Evolutionary conservation across 2,888 invertebrate species (phyloP), one percentile per base, ranked within the genome.

Genomic region (Agrenia bidenticulata): DNA sequence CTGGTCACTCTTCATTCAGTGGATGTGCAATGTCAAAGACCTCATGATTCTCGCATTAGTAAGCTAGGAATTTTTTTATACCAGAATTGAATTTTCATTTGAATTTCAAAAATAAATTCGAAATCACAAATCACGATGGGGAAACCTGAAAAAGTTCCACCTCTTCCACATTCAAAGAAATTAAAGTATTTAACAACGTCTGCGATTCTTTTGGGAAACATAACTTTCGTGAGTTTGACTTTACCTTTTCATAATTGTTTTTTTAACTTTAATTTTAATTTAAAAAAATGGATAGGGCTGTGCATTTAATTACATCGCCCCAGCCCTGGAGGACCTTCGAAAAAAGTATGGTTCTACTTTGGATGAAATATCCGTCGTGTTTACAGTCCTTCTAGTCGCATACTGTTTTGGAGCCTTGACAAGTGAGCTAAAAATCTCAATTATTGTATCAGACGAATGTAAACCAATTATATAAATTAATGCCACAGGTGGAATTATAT

Each of bases 201-300:
- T 11, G 64, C 59, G 1, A 67, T 67, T 7, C 63, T 67, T 51
- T 62, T 45, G 19, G 64, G 61, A 49, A 64, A 64, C 27, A 50
- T 64, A 2, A 32, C 61, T n/a, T 67, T 64, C 26, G 67, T 67
- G 60, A 5, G 15, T 45, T 45, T 45, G 5, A 45, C 5, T 19
- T 32, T n/a, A n/a, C n/a, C n/a, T n/a, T n/a, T n/a, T n/a, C n/a
- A n/a, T n/a, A 17, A 45, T 45, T 45, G n/a, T 45, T 45, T 17
- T 11, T 45, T 45, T 21, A n/a, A n/a, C n/a, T n/a, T n/a, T n/a
- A n/a, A n/a, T n/a, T n/a, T n/a, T n/a, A n/a, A n/a, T n/a, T n/a
- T n/a, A n/a, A n/a, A n/a, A n/a, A n/a, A n/a, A n/a, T n/a, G n/a
- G n/a, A n/a, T 15, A 51, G 51, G 51, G 51, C 19, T 51, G 5